These are phyloP conservation scores for Gila robusta DNA, from an alignment of 2,797 vertebrate species.

Conservation along the genomic window DNA sequence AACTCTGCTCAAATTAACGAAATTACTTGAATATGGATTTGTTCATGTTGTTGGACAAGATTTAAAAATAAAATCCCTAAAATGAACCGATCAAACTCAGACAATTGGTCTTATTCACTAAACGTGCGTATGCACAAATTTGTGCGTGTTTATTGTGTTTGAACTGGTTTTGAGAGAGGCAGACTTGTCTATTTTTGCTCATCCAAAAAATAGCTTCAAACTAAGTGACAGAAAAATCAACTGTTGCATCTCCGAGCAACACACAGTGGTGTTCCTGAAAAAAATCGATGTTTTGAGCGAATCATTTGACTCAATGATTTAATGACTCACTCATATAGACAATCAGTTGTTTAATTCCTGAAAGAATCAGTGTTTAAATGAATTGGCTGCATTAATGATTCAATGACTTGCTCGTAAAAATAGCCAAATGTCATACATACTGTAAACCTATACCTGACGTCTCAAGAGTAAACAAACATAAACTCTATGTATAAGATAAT, in stretches of 20 bases:
- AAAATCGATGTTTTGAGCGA: not conserved
- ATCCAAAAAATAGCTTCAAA: not conserved
- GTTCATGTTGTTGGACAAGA: not conserved
- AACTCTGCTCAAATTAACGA: not conserved
- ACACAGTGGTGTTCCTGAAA: no score
- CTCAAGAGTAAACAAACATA: not conserved
- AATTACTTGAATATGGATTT: not conserved
- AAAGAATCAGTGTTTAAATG: not conserved
- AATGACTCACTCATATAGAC: not conserved
- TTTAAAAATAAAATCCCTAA: not conserved
- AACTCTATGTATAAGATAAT: not conserved
- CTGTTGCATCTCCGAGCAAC: not conserved
- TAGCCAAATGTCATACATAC: not conserved
- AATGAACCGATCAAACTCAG: not conserved
- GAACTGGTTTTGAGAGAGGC: not conserved
- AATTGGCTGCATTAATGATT: not conserved
- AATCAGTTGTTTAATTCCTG: not conserved
- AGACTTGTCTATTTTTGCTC: not conserved
- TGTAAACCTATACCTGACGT: not conserved
- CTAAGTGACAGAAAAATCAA: not conserved
- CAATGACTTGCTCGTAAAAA: not conserved
- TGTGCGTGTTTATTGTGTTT: not conserved
- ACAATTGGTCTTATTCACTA: not conserved
- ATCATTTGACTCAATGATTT: not conserved
- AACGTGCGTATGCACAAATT: not conserved